Evolutionary conservation across 37 sponge, comb jelly and placozoan species (phyloP), one percentile per base, ranked within the genome.

Genomic region (Haliclona indistincta): DNA sequence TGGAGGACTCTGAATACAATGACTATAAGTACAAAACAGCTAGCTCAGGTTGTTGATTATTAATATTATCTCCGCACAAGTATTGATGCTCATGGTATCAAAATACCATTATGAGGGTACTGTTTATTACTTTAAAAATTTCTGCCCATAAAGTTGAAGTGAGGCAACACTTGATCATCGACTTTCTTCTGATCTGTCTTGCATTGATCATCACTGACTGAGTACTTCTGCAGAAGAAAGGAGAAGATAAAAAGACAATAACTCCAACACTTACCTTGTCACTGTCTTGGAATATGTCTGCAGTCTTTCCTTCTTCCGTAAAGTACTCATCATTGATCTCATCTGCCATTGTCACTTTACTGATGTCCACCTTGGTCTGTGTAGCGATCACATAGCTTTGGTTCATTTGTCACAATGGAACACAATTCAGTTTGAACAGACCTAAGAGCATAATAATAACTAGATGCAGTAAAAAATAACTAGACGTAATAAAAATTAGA

Each of bases 371-470:
- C 33, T 70, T 87, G 25, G 96, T 98, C 49, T 84, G 41, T 3
- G 99, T 98, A 22, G 99, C 99, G 68, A 98, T 95, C 38, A 98
- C 96, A 51, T 90, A 98, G 19, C 94, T 67, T 66, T 98, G 99
- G 51, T 84, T 84, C n/a, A 98, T 91, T 8, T 96, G 88, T 23
- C 99, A 42, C 40, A 98, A 77, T 28, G 99, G 94, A 4, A 92
- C 83, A 35, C 99, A 94, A 78, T 95, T 98, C 49, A 98, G 41
- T 64, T 63, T 43, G 51, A 82, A 95, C 17, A 96, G 99, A 22
- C 99, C 99, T 89, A 66, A 15, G 63, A 29, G 35, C 25, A 69
- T 36, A 52, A n/a, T n/a, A n/a, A n/a, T n/a, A n/a, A n/a, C n/a
- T n/a, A n/a, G n/a, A n/a, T n/a, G n/a, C n/a, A n/a, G n/a, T n/a